Percentiles rank a stretch among this genome's conserved stretches.
Conservation (phyloP, 2,113 vertebrate genomes). For the Lepus americanus region DNA sequence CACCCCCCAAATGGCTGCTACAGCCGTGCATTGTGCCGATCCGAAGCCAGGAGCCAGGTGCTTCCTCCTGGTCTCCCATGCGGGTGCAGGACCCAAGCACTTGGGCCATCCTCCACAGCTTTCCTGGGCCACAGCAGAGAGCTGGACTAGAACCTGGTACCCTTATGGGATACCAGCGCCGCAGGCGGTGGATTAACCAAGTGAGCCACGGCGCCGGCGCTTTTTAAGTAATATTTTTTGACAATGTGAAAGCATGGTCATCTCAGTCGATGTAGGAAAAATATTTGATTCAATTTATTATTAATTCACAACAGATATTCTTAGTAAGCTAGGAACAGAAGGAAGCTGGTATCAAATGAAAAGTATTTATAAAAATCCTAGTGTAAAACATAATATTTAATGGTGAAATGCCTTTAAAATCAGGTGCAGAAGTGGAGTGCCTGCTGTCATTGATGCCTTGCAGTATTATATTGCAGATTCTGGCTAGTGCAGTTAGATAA, state of each 20-base stretch:
- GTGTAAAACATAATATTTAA: not conserved
- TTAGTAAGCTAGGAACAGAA: not conserved
- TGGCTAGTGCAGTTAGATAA: not conserved
- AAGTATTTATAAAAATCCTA: not conserved
- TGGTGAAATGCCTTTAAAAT: slow-evolving; percentile 15
- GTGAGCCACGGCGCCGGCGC: no score
- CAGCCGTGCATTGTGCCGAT: no score
- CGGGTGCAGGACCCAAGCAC: no score
- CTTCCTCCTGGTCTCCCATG: no score
- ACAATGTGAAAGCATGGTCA: not conserved
- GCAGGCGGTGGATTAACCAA: no score
- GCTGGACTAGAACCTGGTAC: no score
- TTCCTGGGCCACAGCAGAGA: no score
- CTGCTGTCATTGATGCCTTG: not conserved
- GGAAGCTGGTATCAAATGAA: not conserved
- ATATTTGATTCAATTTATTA: not conserved
- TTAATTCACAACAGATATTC: not conserved
- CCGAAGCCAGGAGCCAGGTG: no score
- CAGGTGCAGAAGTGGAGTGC: not conserved
- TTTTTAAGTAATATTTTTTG: no score
- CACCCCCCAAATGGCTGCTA: no score
- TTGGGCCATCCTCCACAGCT: no score
- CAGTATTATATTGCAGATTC: not conserved
- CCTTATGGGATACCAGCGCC: no score
- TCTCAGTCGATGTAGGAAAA: not conserved